Evolutionary conservation across 1,140 invertebrate species (phyloP).

Genomic region (Plutomurus gul): DNA sequence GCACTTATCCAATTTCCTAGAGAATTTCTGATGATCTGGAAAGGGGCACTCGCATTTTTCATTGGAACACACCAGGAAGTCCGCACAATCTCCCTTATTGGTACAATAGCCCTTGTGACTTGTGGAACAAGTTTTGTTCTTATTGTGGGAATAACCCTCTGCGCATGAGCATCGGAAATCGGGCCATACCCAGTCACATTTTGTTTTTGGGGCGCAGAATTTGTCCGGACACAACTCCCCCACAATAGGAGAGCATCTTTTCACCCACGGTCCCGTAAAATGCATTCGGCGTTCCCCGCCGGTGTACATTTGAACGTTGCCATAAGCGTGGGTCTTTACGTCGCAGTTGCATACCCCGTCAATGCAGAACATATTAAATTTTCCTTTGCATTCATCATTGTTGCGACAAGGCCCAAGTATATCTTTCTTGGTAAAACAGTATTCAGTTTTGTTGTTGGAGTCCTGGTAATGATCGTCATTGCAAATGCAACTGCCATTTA

Average conservation of each 20-base stretch:
- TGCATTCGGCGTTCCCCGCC: background rate
- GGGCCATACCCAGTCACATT: background rate
- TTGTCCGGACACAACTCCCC: background rate
- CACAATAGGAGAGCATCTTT: background rate
- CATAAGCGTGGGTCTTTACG: background rate
- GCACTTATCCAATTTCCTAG: background rate
- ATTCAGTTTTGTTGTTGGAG: background rate
- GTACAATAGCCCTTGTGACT: background rate
- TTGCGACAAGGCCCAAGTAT: background rate
- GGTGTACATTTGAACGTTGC: background rate
- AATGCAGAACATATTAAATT: background rate
- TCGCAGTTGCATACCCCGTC: background rate
- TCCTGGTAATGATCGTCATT: background rate
- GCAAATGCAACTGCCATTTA: background rate
- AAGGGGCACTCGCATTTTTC: background rate
- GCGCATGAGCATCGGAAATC: background rate
- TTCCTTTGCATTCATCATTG: background rate
- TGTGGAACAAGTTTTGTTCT: background rate
- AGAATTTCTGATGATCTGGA: background rate
- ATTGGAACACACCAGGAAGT: background rate
- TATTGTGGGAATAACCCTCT: background rate
- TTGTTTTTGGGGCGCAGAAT: background rate
- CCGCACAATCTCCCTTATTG: background rate
- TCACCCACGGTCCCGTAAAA: background rate
- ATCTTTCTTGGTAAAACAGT: background rate